Evolutionary conservation across 2,113 vertebrate genomes (phyloP), one percentile per base, ranked within the genome.

Genomic region (Synodontis membranacea): DNA sequence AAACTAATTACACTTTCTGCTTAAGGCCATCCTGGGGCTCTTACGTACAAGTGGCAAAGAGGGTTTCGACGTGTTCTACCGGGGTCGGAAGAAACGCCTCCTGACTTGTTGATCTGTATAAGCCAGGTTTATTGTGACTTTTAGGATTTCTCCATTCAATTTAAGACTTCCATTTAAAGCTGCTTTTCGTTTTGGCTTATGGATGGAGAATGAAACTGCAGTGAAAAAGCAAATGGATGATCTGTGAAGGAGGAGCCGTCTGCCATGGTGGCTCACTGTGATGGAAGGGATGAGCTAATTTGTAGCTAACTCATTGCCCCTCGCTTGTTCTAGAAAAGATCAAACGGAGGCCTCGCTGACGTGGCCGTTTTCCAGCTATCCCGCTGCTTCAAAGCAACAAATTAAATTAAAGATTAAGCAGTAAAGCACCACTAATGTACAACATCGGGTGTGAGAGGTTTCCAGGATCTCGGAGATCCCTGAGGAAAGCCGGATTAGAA

Each of bases 351-450:
- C 48, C 75, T 79, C 9, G 46, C 25, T 64, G 78, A 86, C 21
- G 25, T 80, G 82, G 80, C 25, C 17, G 12, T 52, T 88, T 88
- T 87, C 54, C 76, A 31, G 70, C 42, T 74, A 39, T 82, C 54
- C 81, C 58, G 70, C 31, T 48, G 66, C 79, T 82, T 87, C 58
- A 83, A 84, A 84, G 56, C 56, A 44, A 56, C n/a, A 46, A 89
- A 91, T 88, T 87, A 80, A 88, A 89, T 90, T 88, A 86, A 42
- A 86, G 82, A 90, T 91, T 83, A 90, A 84, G 78, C 44, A 37
- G 56, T 84, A 90, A 91, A 88, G 75, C 50, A 48, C 15, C 72
- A 44, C 48, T 81, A 85, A 89, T 87, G 82, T 62, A 31, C 44
- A 85, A n/a, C 5, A 83, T 76, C 15, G 66, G 79, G 48, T 60